phyloP scores from a whole-genome alignment of 2,113 vertebrate genomes.

The Saguinus midas region DNA sequence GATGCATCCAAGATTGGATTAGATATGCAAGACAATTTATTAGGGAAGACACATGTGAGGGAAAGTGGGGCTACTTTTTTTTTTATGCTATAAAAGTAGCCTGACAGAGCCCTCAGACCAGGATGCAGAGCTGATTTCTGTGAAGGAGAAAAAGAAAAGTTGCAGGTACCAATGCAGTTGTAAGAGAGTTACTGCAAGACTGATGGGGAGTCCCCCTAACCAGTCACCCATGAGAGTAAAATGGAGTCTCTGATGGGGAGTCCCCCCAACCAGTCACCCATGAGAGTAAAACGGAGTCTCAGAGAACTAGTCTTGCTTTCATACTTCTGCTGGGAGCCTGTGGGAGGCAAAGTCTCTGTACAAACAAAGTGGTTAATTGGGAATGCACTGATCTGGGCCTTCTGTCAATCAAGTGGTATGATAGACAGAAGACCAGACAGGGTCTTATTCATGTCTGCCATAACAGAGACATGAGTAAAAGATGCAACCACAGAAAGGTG shows the following conservation, averaged over 20 bases:
- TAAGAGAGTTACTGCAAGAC: background rate
- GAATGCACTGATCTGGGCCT: background rate
- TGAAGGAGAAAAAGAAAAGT: background rate
- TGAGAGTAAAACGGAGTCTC: background rate
- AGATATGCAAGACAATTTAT: background rate
- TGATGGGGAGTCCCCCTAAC: too few species aligned
- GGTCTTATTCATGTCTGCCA: too few species aligned
- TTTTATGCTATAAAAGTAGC: background rate
- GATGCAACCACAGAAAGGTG: background rate
- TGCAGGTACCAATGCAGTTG: rapidly evolving
- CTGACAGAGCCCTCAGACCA: background rate
- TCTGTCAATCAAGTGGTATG: background rate
- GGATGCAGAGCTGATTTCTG: background rate
- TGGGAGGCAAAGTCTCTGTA: background rate
- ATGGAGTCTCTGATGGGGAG: background rate
- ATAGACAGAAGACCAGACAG: background rate
- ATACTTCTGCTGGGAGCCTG: rapidly evolving
- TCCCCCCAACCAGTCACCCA: too few species aligned
- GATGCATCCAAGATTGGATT: background rate
- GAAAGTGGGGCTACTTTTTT: background rate
- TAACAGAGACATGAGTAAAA: background rate
- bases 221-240: background rate
- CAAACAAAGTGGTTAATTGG: background rate
- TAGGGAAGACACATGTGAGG: background rate
- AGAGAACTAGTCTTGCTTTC: background rate